Conservation (phyloP, 2,888 invertebrate species). For the Lissonota sp. region DNA sequence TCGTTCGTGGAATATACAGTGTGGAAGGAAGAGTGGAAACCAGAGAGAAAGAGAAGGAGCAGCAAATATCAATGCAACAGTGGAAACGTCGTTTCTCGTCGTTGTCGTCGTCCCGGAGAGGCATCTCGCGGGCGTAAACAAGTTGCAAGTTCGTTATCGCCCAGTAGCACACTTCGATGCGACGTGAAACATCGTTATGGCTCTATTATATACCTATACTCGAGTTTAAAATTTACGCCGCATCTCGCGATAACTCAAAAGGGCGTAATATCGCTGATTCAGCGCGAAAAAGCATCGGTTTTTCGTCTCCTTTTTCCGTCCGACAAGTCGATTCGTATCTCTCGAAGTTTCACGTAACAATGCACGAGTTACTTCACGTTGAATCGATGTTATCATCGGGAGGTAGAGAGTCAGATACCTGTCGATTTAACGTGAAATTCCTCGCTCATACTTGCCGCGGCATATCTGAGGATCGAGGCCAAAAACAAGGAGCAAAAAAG, state of each 20-base stretch:
- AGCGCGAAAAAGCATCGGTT: too few relatives aligned
- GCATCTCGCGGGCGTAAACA: constrained; percentile 60
- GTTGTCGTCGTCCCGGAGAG: constrained; percentile 8
- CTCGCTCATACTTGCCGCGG: neutral
- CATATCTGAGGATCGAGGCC: neutral
- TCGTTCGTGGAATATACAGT: constrained; percentile 18
- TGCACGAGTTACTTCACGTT: too few relatives aligned
- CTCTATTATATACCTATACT: neutral
- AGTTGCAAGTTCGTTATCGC: constrained; percentile 69
- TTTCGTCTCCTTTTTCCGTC: too few relatives aligned
- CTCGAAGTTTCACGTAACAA: too few relatives aligned
- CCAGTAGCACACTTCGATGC: constrained; percentile 55
- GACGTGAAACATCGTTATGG: constrained; percentile 41
- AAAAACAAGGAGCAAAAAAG: constrained; percentile 1
- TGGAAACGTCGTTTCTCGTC: constrained; percentile 28
- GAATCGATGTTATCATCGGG: too few relatives aligned
- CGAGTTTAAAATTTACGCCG: too few relatives aligned
- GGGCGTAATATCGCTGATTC: too few relatives aligned
- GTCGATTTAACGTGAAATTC: too few relatives aligned
- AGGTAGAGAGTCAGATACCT: too few relatives aligned
- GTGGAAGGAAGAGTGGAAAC: neutral
- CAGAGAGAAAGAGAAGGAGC: constrained; percentile 11
- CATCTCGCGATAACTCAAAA: too few relatives aligned
- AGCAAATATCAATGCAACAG: constrained; percentile 50
- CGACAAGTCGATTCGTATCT: too few relatives aligned